Evolutionary conservation across 2,797 vertebrate species (phyloP).

Genomic region (Clarias pachynema): DNA sequence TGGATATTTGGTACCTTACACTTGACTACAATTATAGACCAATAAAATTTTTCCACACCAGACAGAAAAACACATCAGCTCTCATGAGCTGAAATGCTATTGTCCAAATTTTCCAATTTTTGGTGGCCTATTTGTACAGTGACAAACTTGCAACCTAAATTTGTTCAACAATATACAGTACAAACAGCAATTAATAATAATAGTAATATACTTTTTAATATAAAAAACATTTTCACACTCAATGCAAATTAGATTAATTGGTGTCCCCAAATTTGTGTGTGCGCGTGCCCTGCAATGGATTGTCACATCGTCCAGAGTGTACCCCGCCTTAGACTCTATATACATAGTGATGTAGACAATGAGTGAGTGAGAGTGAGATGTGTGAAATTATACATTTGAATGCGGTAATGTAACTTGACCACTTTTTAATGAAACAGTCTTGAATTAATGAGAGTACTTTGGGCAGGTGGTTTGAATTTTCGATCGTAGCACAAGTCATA

Average conservation of each 20-base stretch:
- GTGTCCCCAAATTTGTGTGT: no score
- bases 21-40: no score
- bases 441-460: conserved; percentile 19
- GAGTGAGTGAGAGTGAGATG: neutral
- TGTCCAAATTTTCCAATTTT: conserved; percentile 36
- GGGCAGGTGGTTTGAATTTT: conserved; percentile 39
- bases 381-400: neutral
- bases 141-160: neutral
- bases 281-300: no score
- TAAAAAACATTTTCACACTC: no score
- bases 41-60: no score
- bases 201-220: no score
- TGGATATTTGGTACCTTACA: no score
- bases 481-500: conserved; percentile 19
- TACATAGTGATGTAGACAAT: no score
- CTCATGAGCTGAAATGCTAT: conserved; percentile 41
- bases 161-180: neutral
- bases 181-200: neutral
- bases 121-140: conserved; percentile 29
- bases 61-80: conserved; percentile 45
- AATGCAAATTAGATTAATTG: no score
- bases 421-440: neutral
- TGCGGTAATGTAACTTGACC: neutral
- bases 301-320: no score
- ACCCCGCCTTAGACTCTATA: no score